Evolutionary conservation across 35 echinoderm and acorn worm species (phyloP), one percentile per base, ranked within the genome.

Genomic region (Lytechinus pictus): DNA sequence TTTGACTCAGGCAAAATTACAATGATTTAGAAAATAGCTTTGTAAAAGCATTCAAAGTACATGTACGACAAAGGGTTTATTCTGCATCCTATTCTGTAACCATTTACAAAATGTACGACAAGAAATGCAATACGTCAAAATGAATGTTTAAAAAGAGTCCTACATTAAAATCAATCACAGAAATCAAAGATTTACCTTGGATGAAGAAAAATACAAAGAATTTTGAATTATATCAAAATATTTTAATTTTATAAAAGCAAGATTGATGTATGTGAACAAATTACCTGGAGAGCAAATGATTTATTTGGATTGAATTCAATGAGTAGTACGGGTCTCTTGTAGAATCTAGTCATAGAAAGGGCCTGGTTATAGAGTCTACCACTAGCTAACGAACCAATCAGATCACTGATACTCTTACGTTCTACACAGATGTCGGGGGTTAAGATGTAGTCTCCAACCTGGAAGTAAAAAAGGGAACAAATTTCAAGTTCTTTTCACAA

Each of bases 241-340:
- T 21, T 71, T 71, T 0, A 6, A 79, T 7, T 24, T 79, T 79
- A 4, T 16, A 19, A 79, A 3, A 79, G 16, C 16, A 71, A 79
- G 2, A 44, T 44, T 44, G 33, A 24, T 24, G 66, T 79, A 5
- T 19, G 4, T 16, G 16, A 7, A 71, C 11, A 71, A 4, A 55
- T n/a, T 95, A 99, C 98, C 96, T 99, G 98, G 27, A 99, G 94
- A 4, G 96, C 95, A 94, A 99, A 99, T 54, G 98, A 99, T 61
- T 99, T 99, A 89, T 96, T 97, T 52, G 98, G 97, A 91, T 99
- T 97, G 96, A 99, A 99, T 66, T 99, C 98, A 52, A 99, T 98
- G 16, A 99, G 97, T 11, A 99, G 79, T 28, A 99, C 96, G 10
- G 98, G 98, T 94, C 93, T 94, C 90, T 96, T 98, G 95, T 99